Conservation (phyloP, 1,140 invertebrate species). For the Polypedilum vanderplanki region DNA sequence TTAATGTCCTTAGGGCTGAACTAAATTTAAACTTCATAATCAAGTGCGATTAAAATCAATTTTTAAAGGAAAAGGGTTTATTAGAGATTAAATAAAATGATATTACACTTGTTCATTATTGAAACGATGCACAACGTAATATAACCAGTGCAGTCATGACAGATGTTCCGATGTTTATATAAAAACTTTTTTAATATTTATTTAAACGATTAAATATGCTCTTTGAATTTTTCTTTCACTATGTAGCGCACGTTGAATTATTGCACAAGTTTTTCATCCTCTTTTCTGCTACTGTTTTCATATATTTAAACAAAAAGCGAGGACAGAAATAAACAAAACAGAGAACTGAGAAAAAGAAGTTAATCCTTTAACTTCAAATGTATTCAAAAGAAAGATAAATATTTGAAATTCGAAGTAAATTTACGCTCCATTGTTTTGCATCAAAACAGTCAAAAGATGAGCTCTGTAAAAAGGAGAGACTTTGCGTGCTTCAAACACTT, state of each 20-base stretch:
- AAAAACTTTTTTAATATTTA: slow-evolving; percentile 17
- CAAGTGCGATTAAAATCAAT: slow-evolving; percentile 5
- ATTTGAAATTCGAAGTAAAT: slow-evolving; percentile 22
- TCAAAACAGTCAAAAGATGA: slow-evolving; percentile 3
- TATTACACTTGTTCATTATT: no score
- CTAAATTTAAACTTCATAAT: not conserved
- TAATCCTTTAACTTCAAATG: slow-evolving; percentile 15
- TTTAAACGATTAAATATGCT: slow-evolving; percentile 28
- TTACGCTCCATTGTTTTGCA: slow-evolving; percentile 21
- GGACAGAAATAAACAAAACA: not conserved
- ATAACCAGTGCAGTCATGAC: not conserved
- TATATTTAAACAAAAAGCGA: not conserved
- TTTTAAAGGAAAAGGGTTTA: not conserved
- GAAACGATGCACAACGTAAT: no score
- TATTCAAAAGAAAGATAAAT: slow-evolving; percentile 22
- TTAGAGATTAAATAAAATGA: no score
- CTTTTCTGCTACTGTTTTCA: not conserved
- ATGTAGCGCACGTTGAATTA: not conserved
- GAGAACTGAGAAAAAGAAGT: not conserved
- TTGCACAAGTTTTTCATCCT: not conserved
- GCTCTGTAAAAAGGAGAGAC: not conserved
- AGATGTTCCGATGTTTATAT: slow-evolving; percentile 9
- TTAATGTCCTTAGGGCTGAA: not conserved
- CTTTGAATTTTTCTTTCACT: not conserved
- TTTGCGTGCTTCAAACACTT: not conserved